Percentiles rank a stretch among this genome's conserved stretches.
phyloP scores from a whole-genome alignment of 2,113 vertebrate species.

The Sitta europaea region DNA sequence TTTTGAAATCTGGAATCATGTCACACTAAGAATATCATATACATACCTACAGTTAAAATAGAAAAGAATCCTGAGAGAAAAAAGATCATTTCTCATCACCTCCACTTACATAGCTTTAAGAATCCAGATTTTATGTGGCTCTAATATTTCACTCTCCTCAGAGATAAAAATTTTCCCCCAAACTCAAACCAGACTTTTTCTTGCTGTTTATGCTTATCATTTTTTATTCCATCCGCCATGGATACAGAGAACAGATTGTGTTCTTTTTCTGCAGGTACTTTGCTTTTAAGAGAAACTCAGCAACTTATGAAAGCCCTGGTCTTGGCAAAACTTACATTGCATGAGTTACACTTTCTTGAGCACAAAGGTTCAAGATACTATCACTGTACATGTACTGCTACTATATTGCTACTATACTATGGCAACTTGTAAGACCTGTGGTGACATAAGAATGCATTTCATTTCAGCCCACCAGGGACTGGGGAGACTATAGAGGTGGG shows the following conservation, averaged over 20 bases:
- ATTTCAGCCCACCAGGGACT: background rate
- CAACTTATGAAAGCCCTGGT: background rate
- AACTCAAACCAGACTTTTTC: accelerated
- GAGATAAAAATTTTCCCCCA: background rate
- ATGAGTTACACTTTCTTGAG: background rate
- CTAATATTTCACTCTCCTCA: background rate
- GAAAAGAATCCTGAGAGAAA: background rate
- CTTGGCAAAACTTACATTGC: background rate
- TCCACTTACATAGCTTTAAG: background rate
- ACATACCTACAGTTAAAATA: accelerated
- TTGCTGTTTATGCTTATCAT: background rate
- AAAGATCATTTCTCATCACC: background rate
- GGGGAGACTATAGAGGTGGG: background rate
- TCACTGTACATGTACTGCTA: background rate
- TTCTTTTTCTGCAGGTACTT: background rate
- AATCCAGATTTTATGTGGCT: background rate
- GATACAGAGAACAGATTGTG: background rate
- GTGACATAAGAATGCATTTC: background rate
- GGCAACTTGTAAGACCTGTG: background rate
- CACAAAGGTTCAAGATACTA: background rate
- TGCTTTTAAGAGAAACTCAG: background rate
- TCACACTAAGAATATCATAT: background rate
- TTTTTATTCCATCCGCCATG: background rate
- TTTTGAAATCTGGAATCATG: background rate
- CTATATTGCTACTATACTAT: background rate